Evolutionary conservation across 2,888 invertebrate genomes (phyloP).

Genomic region (Callinectes sapidus): DNA sequence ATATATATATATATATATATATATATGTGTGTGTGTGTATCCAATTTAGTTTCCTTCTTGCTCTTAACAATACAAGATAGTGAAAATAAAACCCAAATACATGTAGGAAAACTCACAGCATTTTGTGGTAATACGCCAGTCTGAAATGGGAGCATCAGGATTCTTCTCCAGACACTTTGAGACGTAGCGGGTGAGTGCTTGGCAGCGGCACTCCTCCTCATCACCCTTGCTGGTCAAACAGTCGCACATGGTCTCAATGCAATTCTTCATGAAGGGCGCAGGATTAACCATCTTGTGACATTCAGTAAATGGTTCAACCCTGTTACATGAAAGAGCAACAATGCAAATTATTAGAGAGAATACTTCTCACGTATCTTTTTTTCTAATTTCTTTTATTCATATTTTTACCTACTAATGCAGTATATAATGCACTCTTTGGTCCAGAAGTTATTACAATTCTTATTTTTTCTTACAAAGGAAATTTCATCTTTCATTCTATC

Average conservation of each 20-base stretch:
- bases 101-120: slow-evolving; percentile 73
- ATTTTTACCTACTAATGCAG: no score
- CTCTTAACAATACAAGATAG: no score
- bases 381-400: no score
- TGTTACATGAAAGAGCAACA: slow-evolving; percentile 74
- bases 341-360: background rate
- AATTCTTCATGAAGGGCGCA: slow-evolving; percentile 84
- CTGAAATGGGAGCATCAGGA: slow-evolving; percentile 81
- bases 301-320: slow-evolving; percentile 81
- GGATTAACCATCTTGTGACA: slow-evolving; percentile 81
- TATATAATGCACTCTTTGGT: no score
- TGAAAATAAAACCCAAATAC: background rate
- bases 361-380: background rate
- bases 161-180: slow-evolving; percentile 84
- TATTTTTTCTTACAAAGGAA: no score
- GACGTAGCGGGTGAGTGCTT: slow-evolving; percentile 83
- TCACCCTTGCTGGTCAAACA: slow-evolving; percentile 79
- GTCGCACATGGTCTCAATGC: slow-evolving; percentile 85
- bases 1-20: background rate
- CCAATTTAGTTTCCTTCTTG: no score
- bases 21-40: no score
- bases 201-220: slow-evolving; percentile 82
- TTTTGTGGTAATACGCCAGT: slow-evolving; percentile 74
- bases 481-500: no score
- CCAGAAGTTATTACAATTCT: no score